Percentiles rank a stretch among this genome's conserved stretches.
These are phyloP conservation scores for Rhabdophis nuchalis DNA, from an alignment of 2,797 vertebrate species.

Conservation along the genomic window DNA sequence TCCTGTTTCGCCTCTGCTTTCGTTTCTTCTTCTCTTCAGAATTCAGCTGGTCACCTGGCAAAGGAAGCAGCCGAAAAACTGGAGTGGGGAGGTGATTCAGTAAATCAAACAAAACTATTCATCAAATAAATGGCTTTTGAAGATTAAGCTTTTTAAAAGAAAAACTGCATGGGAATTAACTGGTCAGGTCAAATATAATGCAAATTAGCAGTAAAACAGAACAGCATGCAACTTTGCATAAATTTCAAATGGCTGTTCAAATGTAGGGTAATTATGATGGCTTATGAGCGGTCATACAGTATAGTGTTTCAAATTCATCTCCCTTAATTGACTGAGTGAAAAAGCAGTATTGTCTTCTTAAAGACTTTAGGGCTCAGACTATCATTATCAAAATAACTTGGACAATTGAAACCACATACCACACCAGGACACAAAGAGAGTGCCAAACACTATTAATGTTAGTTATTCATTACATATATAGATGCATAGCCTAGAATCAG, in stretches of 20 bases:
- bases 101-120: not conserved
- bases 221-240: not conserved
- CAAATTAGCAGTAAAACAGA: not conserved
- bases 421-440: not conserved
- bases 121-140: not conserved
- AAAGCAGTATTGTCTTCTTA: not conserved
- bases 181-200: not conserved
- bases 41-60: slow-evolving; percentile 89
- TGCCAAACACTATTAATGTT: not conserved
- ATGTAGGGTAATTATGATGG: not conserved
- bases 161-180: not conserved
- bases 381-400: not conserved
- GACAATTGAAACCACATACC: not conserved
- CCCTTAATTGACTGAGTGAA: not conserved
- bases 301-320: not conserved
- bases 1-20: slow-evolving; percentile 95
- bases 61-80: slow-evolving; percentile 24
- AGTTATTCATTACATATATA: not conserved
- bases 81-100: not conserved
- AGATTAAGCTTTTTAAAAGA: not conserved
- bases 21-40: slow-evolving; percentile 97
- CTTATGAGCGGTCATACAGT: not conserved
- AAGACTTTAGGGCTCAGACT: not conserved
- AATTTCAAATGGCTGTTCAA: not conserved
- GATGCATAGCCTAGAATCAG: not conserved